phyloP scores from a whole-genome alignment of 2,888 invertebrate genomes.

The Cepaea hortensis region DNA sequence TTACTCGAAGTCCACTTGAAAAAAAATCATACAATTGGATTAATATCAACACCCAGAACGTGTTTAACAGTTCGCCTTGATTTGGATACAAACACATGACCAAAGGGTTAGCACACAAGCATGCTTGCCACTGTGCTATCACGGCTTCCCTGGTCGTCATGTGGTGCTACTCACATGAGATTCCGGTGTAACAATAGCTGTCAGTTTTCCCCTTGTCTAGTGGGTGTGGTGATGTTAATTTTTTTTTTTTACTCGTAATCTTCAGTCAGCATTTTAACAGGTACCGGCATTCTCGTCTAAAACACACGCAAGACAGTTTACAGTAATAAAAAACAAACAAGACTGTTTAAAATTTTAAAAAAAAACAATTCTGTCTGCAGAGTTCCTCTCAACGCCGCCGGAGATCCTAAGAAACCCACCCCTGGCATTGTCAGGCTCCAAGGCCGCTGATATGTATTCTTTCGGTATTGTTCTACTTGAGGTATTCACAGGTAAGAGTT shows the following conservation, averaged over 20 bases:
- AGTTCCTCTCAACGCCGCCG: conserved; percentile 25
- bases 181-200: too few relatives aligned
- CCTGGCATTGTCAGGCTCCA: background rate
- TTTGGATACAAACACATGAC: too few relatives aligned
- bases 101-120: too few relatives aligned
- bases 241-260: background rate
- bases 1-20: too few relatives aligned
- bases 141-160: too few relatives aligned
- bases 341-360: background rate
- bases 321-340: background rate
- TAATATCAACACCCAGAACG: too few relatives aligned
- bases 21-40: too few relatives aligned
- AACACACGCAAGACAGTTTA: background rate
- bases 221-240: background rate
- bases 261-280: background rate
- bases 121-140: too few relatives aligned
- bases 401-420: conserved; percentile 36
- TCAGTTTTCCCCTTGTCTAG: background rate
- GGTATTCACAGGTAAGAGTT: conserved; percentile 40
- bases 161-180: too few relatives aligned
- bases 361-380: background rate
- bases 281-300: background rate
- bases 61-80: too few relatives aligned
- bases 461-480: conserved; percentile 40
- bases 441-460: conserved; percentile 39